phyloP scores from a whole-genome alignment of 2,113 vertebrate species.

The Athene cunicularia region DNA sequence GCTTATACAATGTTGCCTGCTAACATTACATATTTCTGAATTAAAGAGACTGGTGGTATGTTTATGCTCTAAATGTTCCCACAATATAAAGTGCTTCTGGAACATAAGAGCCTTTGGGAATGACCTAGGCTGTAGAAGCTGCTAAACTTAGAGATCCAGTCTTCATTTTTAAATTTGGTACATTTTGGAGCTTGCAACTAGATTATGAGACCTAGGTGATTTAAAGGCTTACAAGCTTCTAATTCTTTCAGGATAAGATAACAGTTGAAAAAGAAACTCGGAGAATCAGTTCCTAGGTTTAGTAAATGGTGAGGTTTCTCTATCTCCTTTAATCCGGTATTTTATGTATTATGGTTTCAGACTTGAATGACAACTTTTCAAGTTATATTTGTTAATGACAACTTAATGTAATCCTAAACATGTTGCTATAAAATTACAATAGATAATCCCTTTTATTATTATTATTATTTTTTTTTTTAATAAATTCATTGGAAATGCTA shows the following conservation, averaged over 20 bases:
- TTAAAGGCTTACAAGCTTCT: background rate
- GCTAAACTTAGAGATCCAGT: background rate
- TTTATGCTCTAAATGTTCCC: background rate
- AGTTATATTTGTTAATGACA: background rate
- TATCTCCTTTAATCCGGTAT: background rate
- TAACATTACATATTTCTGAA: background rate
- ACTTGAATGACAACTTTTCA: background rate
- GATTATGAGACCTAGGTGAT: background rate
- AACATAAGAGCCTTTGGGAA: background rate
- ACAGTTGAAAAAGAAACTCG: background rate
- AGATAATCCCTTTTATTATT: background rate
- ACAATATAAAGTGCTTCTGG: background rate
- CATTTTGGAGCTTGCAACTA: background rate
- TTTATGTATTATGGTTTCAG: background rate
- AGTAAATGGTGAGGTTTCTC: rapidly evolving
- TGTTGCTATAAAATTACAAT: background rate
- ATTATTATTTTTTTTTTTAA: background rate
- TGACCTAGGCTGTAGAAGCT: background rate
- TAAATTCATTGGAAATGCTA: background rate
- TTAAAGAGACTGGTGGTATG: background rate
- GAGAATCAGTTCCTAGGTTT: background rate
- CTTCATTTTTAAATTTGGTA: background rate
- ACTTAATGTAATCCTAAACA: background rate
- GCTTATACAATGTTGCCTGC: background rate
- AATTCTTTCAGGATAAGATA: background rate